Conservation (phyloP, 2,888 invertebrate species). For the Cyclophora punctaria region DNA sequence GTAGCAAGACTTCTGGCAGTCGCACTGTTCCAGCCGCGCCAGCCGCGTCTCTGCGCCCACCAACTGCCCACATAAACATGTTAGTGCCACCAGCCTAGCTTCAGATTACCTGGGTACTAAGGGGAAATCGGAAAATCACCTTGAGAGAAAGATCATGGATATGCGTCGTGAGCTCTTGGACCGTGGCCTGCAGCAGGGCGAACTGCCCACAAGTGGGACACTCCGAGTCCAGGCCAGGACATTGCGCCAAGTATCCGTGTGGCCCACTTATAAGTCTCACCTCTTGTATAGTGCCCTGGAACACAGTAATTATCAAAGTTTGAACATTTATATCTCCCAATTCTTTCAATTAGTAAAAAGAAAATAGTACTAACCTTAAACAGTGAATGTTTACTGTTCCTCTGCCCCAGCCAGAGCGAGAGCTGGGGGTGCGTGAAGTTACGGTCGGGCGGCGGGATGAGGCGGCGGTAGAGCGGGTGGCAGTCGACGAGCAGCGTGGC, state of each 20-base stretch:
- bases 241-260: constrained; percentile 90
- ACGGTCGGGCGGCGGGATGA: constrained; percentile 84
- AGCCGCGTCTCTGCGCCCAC: constrained; percentile 86
- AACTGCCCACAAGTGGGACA: constrained; percentile 95
- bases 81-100: no score
- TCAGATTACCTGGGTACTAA: not conserved
- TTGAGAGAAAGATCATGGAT: constrained; percentile 88
- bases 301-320: constrained; percentile 6
- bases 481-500: constrained; percentile 91
- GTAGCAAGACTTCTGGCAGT: constrained; percentile 91
- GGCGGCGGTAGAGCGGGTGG: constrained; percentile 87
- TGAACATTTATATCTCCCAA: no score
- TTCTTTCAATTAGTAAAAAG: not conserved
- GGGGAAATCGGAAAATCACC: constrained; percentile 61
- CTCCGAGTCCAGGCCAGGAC: constrained; percentile 88
- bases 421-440: constrained; percentile 83
- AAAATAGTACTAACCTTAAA: constrained; percentile 82
- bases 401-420: constrained; percentile 90
- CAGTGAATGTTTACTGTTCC: constrained; percentile 87
- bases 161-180: constrained; percentile 85
- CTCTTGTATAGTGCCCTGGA: constrained; percentile 91
- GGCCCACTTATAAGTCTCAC: constrained; percentile 89
- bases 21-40: constrained; percentile 88
- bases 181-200: constrained; percentile 86
- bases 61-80: constrained; percentile 73